Conservation (phyloP, 2,113 vertebrate genomes). For the Halichoerus grypus region DNA sequence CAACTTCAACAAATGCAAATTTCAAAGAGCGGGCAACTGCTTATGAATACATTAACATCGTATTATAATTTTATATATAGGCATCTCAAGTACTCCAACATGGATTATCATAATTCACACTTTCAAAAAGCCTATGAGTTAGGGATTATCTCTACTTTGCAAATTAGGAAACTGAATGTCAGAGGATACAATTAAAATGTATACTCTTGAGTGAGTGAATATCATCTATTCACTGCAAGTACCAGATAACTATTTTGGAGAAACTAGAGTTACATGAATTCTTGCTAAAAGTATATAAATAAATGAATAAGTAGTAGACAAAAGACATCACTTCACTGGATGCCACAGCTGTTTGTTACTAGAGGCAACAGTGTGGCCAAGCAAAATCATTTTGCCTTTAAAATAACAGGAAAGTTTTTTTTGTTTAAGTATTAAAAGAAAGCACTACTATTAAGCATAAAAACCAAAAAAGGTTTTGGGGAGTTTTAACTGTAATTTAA, state of each 20-base stretch:
- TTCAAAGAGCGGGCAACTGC: not conserved
- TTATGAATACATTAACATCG: not conserved
- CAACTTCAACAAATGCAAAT: constrained; percentile 67
- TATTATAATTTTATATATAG: not conserved
- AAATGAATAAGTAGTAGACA: not conserved
- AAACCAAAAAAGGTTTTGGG: not conserved
- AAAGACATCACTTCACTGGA: not conserved
- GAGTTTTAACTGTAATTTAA: not conserved
- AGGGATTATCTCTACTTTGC: not conserved
- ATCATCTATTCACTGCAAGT: not conserved
- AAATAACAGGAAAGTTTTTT: not conserved
- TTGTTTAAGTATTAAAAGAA: constrained; percentile 35
- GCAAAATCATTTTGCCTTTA: constrained; percentile 18
- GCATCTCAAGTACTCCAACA: not conserved
- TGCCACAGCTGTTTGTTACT: not conserved
- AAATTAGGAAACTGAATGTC: not conserved
- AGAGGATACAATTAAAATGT: not conserved
- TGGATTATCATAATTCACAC: not conserved
- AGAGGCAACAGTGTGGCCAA: not conserved
- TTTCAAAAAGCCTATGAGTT: not conserved
- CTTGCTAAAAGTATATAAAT: not conserved
- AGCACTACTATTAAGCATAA: not conserved
- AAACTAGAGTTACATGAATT: not conserved
- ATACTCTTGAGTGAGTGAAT: not conserved
- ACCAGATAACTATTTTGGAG: not conserved